Evolutionary conservation across 1,140 invertebrate genomes (phyloP).

Genomic region (Lethrus apterus): DNA sequence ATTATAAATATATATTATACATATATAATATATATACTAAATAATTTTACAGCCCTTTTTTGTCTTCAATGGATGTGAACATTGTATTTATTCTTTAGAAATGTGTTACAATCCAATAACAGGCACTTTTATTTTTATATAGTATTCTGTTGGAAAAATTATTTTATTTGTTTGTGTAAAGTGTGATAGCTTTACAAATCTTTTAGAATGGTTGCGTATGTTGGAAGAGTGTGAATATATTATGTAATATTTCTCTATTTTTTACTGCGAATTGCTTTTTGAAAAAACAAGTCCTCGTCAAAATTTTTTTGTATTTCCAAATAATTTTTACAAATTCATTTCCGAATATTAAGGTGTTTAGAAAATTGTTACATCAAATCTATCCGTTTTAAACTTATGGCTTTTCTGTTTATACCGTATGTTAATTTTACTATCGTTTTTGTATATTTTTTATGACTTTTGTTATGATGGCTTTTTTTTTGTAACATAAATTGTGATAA

Average conservation of each 20-base stretch:
- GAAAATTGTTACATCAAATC: not conserved
- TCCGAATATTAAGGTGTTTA: not conserved
- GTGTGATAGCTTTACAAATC: slow-evolving; percentile 13
- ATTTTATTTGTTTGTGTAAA: slow-evolving; percentile 1
- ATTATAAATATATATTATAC: not conserved
- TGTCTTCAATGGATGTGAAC: not conserved
- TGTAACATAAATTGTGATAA: too few species aligned
- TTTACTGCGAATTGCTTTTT: slow-evolving; percentile 1
- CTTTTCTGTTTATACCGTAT: not conserved
- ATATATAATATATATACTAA: not conserved
- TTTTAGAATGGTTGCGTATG: not conserved
- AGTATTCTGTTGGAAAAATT: not conserved
- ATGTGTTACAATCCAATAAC: not conserved
- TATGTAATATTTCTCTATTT: slow-evolving; percentile 13
- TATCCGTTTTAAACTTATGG: too few species aligned
- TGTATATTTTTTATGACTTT: too few species aligned
- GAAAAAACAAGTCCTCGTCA: not conserved
- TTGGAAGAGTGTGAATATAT: not conserved
- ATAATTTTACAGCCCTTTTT: not conserved
- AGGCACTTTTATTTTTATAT: slow-evolving; percentile 6
- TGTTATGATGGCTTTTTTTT: too few species aligned
- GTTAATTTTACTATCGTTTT: not conserved
- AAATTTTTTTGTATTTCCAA: not conserved
- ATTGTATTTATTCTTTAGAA: slow-evolving; percentile 4
- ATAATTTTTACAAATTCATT: not conserved